Evolutionary conservation across 2,113 vertebrate genomes (phyloP).

Genomic region (Sitta europaea): DNA sequence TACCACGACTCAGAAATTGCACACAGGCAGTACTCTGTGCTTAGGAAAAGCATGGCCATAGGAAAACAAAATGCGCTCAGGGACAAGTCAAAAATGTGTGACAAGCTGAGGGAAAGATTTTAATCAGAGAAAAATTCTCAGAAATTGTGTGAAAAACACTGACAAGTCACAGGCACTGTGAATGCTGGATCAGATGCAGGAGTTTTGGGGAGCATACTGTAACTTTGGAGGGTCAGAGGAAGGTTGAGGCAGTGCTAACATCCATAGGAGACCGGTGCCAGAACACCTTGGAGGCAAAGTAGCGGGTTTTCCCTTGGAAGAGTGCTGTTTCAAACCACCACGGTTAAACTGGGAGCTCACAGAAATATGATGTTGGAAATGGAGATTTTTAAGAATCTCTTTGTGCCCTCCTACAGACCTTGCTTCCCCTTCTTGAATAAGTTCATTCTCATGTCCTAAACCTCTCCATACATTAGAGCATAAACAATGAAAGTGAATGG

Average conservation of each 20-base stretch:
- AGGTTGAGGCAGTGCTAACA: not conserved
- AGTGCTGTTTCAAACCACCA: not conserved
- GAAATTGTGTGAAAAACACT: not conserved
- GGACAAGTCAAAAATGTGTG: no score
- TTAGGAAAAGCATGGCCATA: not conserved
- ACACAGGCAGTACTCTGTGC: not conserved
- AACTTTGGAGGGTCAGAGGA: not conserved
- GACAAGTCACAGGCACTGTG: fast-evolving
- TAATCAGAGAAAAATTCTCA: not conserved
- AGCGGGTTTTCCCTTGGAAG: not conserved
- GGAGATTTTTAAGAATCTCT: not conserved
- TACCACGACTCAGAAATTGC: not conserved
- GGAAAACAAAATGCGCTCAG: not conserved
- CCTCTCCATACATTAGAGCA: not conserved
- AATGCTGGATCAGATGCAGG: not conserved
- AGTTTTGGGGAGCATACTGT: not conserved
- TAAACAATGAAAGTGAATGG: not conserved
- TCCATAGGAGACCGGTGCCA: not conserved
- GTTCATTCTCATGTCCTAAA: not conserved
- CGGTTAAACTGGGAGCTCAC: not conserved
- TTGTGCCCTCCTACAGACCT: not conserved
- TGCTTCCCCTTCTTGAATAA: not conserved
- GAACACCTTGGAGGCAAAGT: not conserved
- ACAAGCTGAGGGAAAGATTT: not conserved
- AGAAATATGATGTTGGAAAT: not conserved